These are phyloP conservation scores for Gymnarchus niloticus DNA, from an alignment of 2,113 vertebrate species.

Conservation along the genomic window DNA sequence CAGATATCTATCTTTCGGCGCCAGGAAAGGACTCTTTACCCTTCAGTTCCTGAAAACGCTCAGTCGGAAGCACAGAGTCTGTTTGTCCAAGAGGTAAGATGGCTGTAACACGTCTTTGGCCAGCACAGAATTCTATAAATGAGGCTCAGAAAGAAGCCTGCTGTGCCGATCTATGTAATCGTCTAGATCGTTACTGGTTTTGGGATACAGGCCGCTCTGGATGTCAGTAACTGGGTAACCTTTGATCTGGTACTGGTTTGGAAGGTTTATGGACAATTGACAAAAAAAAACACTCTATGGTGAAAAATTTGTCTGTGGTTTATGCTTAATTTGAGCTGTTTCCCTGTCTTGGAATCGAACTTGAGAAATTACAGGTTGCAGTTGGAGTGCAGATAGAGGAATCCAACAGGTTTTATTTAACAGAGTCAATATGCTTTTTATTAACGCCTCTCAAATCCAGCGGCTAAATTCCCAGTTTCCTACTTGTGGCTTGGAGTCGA, in stretches of 20 bases:
- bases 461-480: not conserved
- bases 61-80: conserved; percentile 83
- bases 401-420: not conserved
- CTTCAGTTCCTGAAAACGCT: conserved; percentile 82
- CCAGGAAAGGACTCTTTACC: conserved; percentile 75
- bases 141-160: not conserved
- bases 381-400: not conserved
- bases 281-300: not conserved
- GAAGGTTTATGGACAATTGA: not conserved
- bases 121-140: not conserved
- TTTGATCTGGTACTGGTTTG: not conserved
- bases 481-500: not conserved
- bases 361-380: too few relatives aligned
- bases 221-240: not conserved
- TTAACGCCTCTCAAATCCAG: not conserved
- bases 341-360: not conserved
- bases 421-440: not conserved
- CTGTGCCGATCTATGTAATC: not conserved
- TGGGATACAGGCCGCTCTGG: not conserved
- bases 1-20: conserved; percentile 80
- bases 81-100: conserved; percentile 89
- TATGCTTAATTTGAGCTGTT: not conserved
- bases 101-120: not conserved
- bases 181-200: not conserved
- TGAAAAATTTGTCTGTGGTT: not conserved